Conservation (phyloP, 2,888 invertebrate species). For the Poecilobothrus nobilitatus region DNA sequence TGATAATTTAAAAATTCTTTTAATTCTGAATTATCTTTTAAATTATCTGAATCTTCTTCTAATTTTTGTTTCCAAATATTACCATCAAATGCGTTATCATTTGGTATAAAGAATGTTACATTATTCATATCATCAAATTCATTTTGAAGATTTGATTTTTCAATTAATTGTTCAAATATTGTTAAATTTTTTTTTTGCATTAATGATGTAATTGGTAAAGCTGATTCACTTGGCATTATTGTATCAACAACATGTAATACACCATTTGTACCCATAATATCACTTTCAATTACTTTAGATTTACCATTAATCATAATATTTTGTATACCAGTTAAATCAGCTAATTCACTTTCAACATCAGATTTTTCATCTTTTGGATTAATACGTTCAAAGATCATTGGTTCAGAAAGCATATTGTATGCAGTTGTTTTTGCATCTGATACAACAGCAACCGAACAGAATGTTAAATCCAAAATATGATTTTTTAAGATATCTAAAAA, state of each 20-base stretch:
- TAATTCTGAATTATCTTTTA: conserved; percentile 44
- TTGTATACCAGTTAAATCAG: conserved; percentile 45
- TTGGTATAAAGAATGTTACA: conserved; percentile 56
- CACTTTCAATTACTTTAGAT: conserved; percentile 50
- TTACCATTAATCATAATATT: conserved; percentile 51
- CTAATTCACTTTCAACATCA: conserved; percentile 45
- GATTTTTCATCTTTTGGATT: conserved; percentile 47
- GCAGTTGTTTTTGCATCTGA: conserved; percentile 41
- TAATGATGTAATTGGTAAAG: conserved; percentile 41
- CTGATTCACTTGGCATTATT: conserved; percentile 55
- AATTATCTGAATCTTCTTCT: conserved; percentile 37
- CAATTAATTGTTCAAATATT: conserved; percentile 49
- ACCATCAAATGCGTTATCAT: conserved; percentile 54
- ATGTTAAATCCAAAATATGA: conserved; percentile 58
- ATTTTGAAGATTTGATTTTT: conserved; percentile 49
- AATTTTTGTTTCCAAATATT: conserved; percentile 38
- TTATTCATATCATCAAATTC: conserved; percentile 51
- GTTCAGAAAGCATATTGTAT: conserved; percentile 40
- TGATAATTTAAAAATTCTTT: conserved; percentile 56
- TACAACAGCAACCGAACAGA: conserved; percentile 56
- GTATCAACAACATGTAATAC: conserved; percentile 61
- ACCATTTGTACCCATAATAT: conserved; percentile 64
- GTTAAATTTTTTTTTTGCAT: conserved; percentile 54
- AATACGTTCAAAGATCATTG: conserved; percentile 36
- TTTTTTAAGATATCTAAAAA: conserved; percentile 54